Base-by-base conservation (phyloP, 1,140 invertebrate species). In the Drosophila sp. region DNA sequence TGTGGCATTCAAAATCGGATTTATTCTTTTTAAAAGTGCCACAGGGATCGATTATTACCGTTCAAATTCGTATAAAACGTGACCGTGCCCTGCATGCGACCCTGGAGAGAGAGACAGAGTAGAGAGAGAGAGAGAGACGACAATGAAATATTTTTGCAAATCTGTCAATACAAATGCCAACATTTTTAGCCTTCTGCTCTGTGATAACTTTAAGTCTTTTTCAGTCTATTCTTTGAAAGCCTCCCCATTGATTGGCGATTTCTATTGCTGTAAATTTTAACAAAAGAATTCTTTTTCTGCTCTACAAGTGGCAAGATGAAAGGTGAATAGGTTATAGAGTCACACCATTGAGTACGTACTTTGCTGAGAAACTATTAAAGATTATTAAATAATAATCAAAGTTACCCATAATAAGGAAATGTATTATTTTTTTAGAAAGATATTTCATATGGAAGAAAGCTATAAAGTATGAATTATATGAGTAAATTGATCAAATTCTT, bases 21-120 rank as follows among this genome's bases (percentile, higher is more conserved):
- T 84, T 82, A 71, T 57, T 40, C 53, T 45, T 40, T 40, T 8
- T 45, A 59, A 59, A 89, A 86, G 73, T 77, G 80, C 90, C 90
- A 57, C 75, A 70, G 90, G 90, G 90, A 91, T 90, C 90, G 90
- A 91, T 91, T 91, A 91, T 91, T 91, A 75, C 80, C 87, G 79
- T 86, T 91, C 90, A 90, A 91, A 89, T 83, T 86, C 82, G 71
- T 78, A 91, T 78, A 78, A 84, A 90, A 91, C 90, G 86, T 91
- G 90, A 74, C 58, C 50, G 67, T 45, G 51, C 18, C 58, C 53
- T 25, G 21, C 36, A 66, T 48, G 45, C 58, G 54, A 46, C 51
- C 43, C 61, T 21, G 18, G 36, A 66, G 53, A 51, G 46, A 53
- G 11, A n/a, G n/a, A n/a, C n/a, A n/a, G n/a, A n/a, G n/a, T n/a